Percentiles rank a stretch among this genome's conserved stretches.
These are phyloP conservation scores for Parauchenoglanis punctatus DNA, from an alignment of 2,797 vertebrate genomes.

Conservation along the genomic window DNA sequence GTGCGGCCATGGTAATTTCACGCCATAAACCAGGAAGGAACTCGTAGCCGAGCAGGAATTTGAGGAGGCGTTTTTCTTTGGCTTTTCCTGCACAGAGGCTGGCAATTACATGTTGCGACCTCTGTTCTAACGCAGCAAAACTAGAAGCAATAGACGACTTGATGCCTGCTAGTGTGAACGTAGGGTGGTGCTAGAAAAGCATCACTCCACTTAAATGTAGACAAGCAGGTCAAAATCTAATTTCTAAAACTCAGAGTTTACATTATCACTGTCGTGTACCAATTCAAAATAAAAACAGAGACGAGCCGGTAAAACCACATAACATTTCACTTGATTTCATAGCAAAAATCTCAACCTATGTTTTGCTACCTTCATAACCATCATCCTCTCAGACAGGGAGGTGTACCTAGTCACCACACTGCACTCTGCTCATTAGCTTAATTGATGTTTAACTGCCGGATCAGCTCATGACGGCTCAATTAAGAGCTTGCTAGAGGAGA, in stretches of 20 bases:
- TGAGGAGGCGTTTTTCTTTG: background rate
- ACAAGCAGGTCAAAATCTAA: background rate
- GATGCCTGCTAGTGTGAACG: background rate
- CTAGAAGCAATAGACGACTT: background rate
- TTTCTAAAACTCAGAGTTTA: background rate
- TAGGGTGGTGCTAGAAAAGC: background rate
- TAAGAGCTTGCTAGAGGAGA: conserved; percentile 68
- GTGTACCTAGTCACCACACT: conserved; percentile 11
- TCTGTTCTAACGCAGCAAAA: too few relatives aligned
- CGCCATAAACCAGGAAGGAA: too few relatives aligned
- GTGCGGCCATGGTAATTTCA: background rate
- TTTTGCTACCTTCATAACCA: background rate
- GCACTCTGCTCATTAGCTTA: conserved; percentile 70
- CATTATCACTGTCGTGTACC: background rate
- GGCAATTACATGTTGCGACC: background rate
- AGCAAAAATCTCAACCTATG: background rate
- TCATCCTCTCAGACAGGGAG: background rate
- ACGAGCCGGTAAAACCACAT: background rate
- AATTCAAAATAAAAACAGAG: too few relatives aligned
- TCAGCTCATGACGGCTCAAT: conserved; percentile 72
- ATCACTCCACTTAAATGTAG: background rate
- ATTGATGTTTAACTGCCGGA: conserved; percentile 75
- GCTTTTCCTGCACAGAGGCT: background rate
- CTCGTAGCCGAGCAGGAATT: background rate
- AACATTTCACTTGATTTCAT: background rate